Percentiles rank a stretch among this genome's conserved stretches.
Conservation (phyloP, 2,888 invertebrate genomes). For the Stenotaenia linearis region DNA sequence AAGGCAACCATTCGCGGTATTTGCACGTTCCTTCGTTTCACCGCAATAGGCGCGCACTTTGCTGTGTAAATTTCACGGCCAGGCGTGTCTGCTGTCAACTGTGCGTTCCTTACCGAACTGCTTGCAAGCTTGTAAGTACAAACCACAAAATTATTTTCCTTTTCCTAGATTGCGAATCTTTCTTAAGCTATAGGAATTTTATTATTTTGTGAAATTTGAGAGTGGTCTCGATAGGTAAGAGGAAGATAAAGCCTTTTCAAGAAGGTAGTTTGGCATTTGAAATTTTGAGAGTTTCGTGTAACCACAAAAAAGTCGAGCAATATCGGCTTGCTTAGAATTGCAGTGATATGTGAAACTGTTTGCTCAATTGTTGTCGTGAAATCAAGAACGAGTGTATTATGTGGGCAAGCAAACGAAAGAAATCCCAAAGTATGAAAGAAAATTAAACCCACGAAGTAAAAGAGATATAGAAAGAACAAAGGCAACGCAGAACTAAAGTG, state of each 20-base stretch:
- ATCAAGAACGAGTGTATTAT: no score
- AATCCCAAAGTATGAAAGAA: no score
- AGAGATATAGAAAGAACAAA: background rate
- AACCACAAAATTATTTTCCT: conserved; percentile 8
- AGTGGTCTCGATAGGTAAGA: background rate
- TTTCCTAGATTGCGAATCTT: background rate
- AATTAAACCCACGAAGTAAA: background rate
- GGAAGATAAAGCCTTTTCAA: no score
- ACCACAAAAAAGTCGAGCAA: no score
- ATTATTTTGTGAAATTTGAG: background rate
- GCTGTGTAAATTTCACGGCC: conserved; percentile 17
- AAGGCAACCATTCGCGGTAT: conserved; percentile 26
- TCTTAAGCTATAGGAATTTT: background rate
- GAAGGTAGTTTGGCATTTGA: no score
- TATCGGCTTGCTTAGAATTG: no score
- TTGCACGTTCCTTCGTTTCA: conserved; percentile 24
- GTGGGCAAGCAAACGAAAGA: no score
- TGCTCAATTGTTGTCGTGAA: no score
- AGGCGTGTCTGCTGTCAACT: conserved; percentile 21
- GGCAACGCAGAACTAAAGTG: background rate
- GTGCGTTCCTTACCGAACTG: background rate
- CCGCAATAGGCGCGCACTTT: conserved; percentile 1
- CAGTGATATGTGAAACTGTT: no score
- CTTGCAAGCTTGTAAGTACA: background rate
- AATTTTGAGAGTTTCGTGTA: no score